Evolutionary conservation across 2,888 invertebrate species (phyloP), one percentile per base, ranked within the genome.

Genomic region (Diplolepis rosae): DNA sequence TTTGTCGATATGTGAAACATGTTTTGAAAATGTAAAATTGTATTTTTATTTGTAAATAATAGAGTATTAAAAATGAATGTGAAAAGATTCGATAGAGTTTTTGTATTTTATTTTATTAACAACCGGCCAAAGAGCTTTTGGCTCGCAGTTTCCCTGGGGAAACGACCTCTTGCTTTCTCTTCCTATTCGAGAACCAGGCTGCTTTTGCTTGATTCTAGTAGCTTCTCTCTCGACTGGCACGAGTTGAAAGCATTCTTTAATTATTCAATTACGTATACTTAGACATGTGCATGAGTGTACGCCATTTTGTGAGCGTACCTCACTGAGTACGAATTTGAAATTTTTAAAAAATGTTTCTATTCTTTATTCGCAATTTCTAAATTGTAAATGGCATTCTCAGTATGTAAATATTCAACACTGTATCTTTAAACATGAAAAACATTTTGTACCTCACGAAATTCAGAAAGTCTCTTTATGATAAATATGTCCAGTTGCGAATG

Each of bases 171-270:
- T 66, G 66, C 50, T 52, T 66, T 54, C 73, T 71, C 66, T 52
- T 74, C 74, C n/a, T n/a, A n/a, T n/a, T n/a, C 77, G 24, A 1
- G 35, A 51, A 50, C 9, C 39, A 61, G 65, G 72, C 68, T 71
- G 76, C 78, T 79, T 76, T 75, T 66, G 71, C 42, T 66, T 68
- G 52, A 65, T 75, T 70, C 79, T 75, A 66, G 68, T 56, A 52
- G 66, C 69, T 73, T 73, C 69, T 52, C 69, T 66, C 75, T 72
- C 72, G 65, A 69, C 56, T 32, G 71, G 66, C 69, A 70, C 70
- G 69, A 35, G 72, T 66, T 77, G 69, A 75, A 77, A 77, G 77
- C 75, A 77, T 77, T 75, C 74, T 73, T 77, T 68, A 75, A 77
- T 77, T 75, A 77, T 77, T 77, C 65, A 77, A 77, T 77, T 72